Evolutionary conservation across 2,888 invertebrate genomes (phyloP).

Genomic region (Acrobasis repandana): DNA sequence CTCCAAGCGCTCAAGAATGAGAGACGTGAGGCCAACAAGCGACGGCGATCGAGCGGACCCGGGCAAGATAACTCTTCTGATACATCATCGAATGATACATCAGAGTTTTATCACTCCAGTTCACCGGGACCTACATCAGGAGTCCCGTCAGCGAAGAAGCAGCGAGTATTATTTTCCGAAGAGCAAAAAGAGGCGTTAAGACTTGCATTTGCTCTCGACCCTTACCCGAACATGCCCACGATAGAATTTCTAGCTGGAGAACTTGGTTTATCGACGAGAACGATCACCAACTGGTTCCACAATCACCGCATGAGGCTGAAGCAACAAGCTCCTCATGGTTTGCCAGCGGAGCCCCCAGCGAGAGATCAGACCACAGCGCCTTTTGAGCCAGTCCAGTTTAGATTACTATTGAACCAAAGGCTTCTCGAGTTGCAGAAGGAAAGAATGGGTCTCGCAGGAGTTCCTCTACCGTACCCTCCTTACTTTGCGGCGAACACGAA

Average conservation of each 20-base stretch:
- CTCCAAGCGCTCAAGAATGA: slow-evolving; percentile 96
- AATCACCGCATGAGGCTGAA: slow-evolving; percentile 99
- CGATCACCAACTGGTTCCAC: slow-evolving; percentile 99
- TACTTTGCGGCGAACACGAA: slow-evolving; percentile 90
- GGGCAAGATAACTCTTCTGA: slow-evolving; percentile 94
- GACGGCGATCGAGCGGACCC: slow-evolving; percentile 91
- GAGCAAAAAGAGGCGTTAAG: slow-evolving; percentile 98
- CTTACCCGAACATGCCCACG: slow-evolving; percentile 97
- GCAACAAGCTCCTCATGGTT: slow-evolving; percentile 92
- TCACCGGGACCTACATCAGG: slow-evolving; percentile 90
- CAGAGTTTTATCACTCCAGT: slow-evolving; percentile 93
- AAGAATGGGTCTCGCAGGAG: slow-evolving; percentile 89
- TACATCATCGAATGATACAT: slow-evolving; percentile 93
- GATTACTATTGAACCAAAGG: slow-evolving; percentile 93
- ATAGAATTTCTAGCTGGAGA: slow-evolving; percentile 97
- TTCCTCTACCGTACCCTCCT: slow-evolving; percentile 89
- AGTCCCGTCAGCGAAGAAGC: slow-evolving; percentile 94
- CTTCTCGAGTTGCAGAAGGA: slow-evolving; percentile 94
- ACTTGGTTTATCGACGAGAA: slow-evolving; percentile 94
- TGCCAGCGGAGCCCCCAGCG: slow-evolving; percentile 88
- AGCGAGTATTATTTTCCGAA: slow-evolving; percentile 97
- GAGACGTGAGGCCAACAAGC: slow-evolving; percentile 94
- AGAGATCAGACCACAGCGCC: slow-evolving; percentile 89
- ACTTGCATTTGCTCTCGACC: slow-evolving; percentile 96
- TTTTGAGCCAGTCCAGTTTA: slow-evolving; percentile 96